Evolutionary conservation across 2,888 invertebrate species (phyloP).

Genomic region (Synanthedon myopaeformis): DNA sequence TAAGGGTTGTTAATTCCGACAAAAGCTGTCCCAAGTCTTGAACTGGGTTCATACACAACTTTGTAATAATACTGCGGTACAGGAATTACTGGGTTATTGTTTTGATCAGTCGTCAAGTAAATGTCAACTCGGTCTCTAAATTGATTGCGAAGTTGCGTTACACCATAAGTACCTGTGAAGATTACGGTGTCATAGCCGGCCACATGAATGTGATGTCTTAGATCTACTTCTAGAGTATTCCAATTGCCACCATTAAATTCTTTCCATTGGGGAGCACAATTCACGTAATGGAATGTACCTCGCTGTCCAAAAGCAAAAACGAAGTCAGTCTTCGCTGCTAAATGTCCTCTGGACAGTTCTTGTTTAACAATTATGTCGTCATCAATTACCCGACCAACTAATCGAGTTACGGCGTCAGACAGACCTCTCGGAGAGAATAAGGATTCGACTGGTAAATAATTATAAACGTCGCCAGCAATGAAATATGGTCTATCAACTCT

Average conservation of each 20-base stretch:
- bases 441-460: slow-evolving; percentile 28
- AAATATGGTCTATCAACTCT: slow-evolving; percentile 47
- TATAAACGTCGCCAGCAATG: slow-evolving; percentile 31
- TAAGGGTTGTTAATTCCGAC: slow-evolving; percentile 76
- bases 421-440: slow-evolving; percentile 42
- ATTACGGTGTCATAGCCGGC: slow-evolving; percentile 44
- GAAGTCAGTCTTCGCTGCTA: slow-evolving; percentile 75
- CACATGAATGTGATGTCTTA: slow-evolving; percentile 41
- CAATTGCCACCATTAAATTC: slow-evolving; percentile 73
- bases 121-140: slow-evolving; percentile 38
- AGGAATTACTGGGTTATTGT: slow-evolving; percentile 52
- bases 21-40: slow-evolving; percentile 64
- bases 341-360: slow-evolving; percentile 72
- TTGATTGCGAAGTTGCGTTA: slow-evolving; percentile 60
- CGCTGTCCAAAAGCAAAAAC: slow-evolving; percentile 70
- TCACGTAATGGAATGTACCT: slow-evolving; percentile 75
- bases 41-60: slow-evolving; percentile 66
- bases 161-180: slow-evolving; percentile 74
- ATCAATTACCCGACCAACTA: slow-evolving; percentile 31
- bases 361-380: slow-evolving; percentile 47
- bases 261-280: slow-evolving; percentile 78
- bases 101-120: slow-evolving; percentile 39
- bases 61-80: slow-evolving; percentile 60
- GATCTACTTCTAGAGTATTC: slow-evolving; percentile 63
- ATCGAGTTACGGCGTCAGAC: slow-evolving; percentile 29